Evolutionary conservation across 2,888 invertebrate genomes (phyloP).

Genomic region (Drosophila rellima): DNA sequence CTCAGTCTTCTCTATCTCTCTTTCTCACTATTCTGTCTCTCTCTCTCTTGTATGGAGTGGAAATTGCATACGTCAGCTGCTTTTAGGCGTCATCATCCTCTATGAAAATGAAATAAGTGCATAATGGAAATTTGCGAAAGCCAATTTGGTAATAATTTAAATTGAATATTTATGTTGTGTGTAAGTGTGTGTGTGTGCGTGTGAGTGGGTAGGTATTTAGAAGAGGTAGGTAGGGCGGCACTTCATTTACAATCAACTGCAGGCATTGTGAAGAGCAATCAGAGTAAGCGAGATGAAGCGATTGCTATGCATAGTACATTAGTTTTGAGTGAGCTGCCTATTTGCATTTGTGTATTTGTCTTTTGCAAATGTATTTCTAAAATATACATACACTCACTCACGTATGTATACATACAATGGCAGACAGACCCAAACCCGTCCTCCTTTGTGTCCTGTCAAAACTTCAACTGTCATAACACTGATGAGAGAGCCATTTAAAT

Average conservation of each 20-base stretch:
- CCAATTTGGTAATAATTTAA: slow-evolving; percentile 81
- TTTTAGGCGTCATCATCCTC: slow-evolving; percentile 50
- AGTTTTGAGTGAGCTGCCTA: slow-evolving; percentile 73
- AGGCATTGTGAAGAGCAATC: slow-evolving; percentile 41
- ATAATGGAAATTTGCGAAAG: slow-evolving; percentile 80
- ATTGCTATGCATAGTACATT: slow-evolving; percentile 66
- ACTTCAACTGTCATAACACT: slow-evolving; percentile 80
- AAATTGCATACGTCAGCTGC: slow-evolving; percentile 56
- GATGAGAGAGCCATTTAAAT: slow-evolving; percentile 73
- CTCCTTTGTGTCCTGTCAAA: slow-evolving; percentile 51
- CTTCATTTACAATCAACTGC: slow-evolving; percentile 59
- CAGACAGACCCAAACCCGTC: slow-evolving; percentile 10
- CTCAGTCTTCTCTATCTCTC: background rate
- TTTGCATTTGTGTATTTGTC: slow-evolving; percentile 78
- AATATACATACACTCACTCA: slow-evolving; percentile 34
- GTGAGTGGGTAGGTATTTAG: background rate
- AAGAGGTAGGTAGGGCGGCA: slow-evolving; percentile 11
- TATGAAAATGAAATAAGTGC: slow-evolving; percentile 73
- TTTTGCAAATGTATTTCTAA: slow-evolving; percentile 76
- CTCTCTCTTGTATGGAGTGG: slow-evolving; percentile 10
- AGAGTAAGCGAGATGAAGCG: slow-evolving; percentile 21
- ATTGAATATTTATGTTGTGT: slow-evolving; percentile 78
- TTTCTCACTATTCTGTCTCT: background rate
- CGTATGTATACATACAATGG: background rate
- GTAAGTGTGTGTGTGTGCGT: slow-evolving; percentile 10